These are phyloP conservation scores for Palythoa grandis DNA, from an alignment of 92 coral and sea anemone genomes.

Conservation along the genomic window DNA sequence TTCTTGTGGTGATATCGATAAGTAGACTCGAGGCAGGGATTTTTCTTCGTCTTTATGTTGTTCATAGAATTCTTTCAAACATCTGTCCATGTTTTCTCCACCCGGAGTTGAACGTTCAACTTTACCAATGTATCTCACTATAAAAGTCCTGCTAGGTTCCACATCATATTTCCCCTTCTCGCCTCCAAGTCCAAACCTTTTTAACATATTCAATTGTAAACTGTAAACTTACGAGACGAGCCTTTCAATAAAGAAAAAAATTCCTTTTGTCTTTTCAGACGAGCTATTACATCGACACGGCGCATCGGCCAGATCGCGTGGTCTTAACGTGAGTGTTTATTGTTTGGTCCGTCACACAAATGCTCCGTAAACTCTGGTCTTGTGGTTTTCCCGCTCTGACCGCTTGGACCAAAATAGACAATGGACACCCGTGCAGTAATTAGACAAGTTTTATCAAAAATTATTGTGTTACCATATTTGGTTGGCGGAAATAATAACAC, in stretches of 20 bases:
- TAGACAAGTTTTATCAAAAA: not conserved
- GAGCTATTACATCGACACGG: not conserved
- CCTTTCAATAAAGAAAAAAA: not conserved
- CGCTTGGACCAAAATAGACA: slow-evolving; percentile 8
- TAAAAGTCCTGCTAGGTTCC: slow-evolving; percentile 69
- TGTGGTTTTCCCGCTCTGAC: slow-evolving; percentile 11
- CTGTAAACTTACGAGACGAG: not conserved
- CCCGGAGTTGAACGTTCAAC: slow-evolving; percentile 70
- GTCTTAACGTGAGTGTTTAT: not conserved
- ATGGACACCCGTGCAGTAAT: slow-evolving; percentile 1
- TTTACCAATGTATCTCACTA: slow-evolving; percentile 82
- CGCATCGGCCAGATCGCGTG: slow-evolving; percentile 11
- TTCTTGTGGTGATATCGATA: slow-evolving; percentile 64
- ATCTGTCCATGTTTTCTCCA: slow-evolving; percentile 70
- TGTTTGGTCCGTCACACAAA: slow-evolving; percentile 5
- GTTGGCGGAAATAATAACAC: slow-evolving; percentile 8
- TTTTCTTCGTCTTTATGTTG: slow-evolving; percentile 51
- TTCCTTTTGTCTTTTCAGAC: not conserved
- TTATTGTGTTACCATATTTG: slow-evolving; percentile 13
- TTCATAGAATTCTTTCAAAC: slow-evolving; percentile 66
- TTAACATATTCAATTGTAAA: slow-evolving; percentile 30
- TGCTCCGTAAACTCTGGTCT: not conserved
- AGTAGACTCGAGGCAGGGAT: slow-evolving; percentile 66
- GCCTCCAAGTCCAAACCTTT: slow-evolving; percentile 62
- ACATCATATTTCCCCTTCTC: slow-evolving; percentile 69